These are phyloP conservation scores for Reinhardtius hippoglossoides DNA, from an alignment of 2,113 vertebrate species.

Conservation along the genomic window DNA sequence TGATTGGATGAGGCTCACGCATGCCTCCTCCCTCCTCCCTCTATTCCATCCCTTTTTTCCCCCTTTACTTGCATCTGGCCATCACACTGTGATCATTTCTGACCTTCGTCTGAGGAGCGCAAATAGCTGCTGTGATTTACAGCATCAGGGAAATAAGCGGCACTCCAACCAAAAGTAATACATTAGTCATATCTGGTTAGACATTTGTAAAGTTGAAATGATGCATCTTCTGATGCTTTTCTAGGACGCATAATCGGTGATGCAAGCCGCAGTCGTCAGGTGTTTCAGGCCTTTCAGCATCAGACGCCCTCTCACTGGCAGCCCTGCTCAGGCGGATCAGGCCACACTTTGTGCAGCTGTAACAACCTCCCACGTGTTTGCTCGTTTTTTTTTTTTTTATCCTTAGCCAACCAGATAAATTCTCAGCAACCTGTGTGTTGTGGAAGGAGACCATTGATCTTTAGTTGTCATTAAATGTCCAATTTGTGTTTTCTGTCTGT, in stretches of 20 bases:
- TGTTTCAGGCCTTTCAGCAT: slow-evolving; percentile 62
- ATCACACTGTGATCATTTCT: slow-evolving; percentile 61
- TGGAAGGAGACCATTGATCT: slow-evolving; percentile 14
- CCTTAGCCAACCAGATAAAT: slow-evolving; percentile 44
- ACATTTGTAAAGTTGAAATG: slow-evolving; percentile 58
- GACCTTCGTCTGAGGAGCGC: slow-evolving; percentile 66
- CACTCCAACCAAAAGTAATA: slow-evolving; percentile 41
- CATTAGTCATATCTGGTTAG: slow-evolving; percentile 67
- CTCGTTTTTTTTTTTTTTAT: slow-evolving; percentile 48
- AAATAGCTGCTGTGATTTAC: slow-evolving; percentile 67
- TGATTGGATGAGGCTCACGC: slow-evolving; percentile 37
- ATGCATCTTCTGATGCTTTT: slow-evolving; percentile 58
- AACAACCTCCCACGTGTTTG: slow-evolving; percentile 60
- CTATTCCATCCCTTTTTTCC: slow-evolving; percentile 2
- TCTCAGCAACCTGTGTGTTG: slow-evolving; percentile 19
- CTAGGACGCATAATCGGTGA: slow-evolving; percentile 55
- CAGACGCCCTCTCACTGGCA: slow-evolving; percentile 58
- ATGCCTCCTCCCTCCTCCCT: slow-evolving; percentile 21
- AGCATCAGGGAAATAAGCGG: slow-evolving; percentile 54
- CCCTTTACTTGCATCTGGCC: slow-evolving; percentile 32
- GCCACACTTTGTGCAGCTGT: slow-evolving; percentile 45
- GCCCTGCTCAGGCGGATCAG: slow-evolving; percentile 46
- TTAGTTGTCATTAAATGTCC: slow-evolving; percentile 1
- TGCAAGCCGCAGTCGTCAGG: slow-evolving; percentile 67
- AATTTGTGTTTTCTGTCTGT: background rate